Conservation (phyloP, 2,888 invertebrate species). For the Cheilosia impressa region DNA sequence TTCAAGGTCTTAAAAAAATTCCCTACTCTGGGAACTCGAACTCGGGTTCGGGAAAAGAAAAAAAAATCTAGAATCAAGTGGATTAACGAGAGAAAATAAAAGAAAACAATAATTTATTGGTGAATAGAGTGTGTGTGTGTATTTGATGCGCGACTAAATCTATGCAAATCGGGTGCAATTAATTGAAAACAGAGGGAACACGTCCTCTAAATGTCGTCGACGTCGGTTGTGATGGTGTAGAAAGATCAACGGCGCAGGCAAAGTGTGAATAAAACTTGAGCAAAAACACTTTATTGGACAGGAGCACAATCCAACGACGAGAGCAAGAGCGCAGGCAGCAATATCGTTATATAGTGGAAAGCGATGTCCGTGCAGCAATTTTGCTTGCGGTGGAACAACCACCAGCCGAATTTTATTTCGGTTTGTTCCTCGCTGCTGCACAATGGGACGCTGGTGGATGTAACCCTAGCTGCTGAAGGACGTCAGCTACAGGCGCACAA, state of each 20-base stretch:
- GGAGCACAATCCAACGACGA: neutral
- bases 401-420: slow-evolving; percentile 95
- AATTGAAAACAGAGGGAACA: slow-evolving; percentile 28
- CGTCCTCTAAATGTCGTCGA: slow-evolving; percentile 31
- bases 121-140: slow-evolving; percentile 17
- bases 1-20: slow-evolving; percentile 81
- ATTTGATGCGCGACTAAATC: slow-evolving; percentile 23
- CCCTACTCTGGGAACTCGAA: neutral
- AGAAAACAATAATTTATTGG: slow-evolving; percentile 35
- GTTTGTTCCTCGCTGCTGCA: slow-evolving; percentile 93
- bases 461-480: slow-evolving; percentile 95
- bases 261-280: slow-evolving; percentile 36
- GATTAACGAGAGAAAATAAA: neutral
- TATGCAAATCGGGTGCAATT: slow-evolving; percentile 41
- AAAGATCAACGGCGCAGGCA: slow-evolving; percentile 48
- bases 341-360: slow-evolving; percentile 34
- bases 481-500: slow-evolving; percentile 94
- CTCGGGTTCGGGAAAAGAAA: slow-evolving; percentile 11
- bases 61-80: slow-evolving; percentile 24
- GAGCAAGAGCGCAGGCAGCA: slow-evolving; percentile 24
- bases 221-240: slow-evolving; percentile 30
- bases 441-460: slow-evolving; percentile 94
- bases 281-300: neutral
- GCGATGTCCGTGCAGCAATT: slow-evolving; percentile 90
- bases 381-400: slow-evolving; percentile 95